Evolutionary conservation across 2,888 invertebrate species (phyloP), one percentile per base, ranked within the genome.

Genomic region (Dolichopus griseipennis): DNA sequence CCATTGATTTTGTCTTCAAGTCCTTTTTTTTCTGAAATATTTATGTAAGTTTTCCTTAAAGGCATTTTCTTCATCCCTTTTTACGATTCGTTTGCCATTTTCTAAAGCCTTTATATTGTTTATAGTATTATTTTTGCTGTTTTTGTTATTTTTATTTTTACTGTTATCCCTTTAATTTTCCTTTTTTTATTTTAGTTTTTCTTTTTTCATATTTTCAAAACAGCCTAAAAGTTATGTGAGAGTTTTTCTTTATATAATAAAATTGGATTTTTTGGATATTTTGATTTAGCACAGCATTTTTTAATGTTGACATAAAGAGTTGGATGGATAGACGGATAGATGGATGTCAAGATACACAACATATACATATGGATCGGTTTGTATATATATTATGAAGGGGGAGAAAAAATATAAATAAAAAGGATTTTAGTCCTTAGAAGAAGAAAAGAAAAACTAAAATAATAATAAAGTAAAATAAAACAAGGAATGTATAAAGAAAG

Each of bases 191-290:
- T 27, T 27, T 27, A 4, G 27, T 2, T 27, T 27, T 27, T 27
- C 8, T 7, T 41, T 18, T 52, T 52, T 52, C 8, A 18, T 52
- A 52, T 52, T 52, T 52, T 52, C 18, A 52, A 52, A 52, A 18
- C 52, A 52, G 52, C 52, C 52, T 52, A 52, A 52, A 52, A 52
- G 52, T 52, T 52, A 52, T 52, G 52, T 52, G 52, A 52, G 52
- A 52, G n/a, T 52, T 52, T 43, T 52, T 52, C 52, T 52, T 15
- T 52, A 52, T 52, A 52, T 52, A 52, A 52, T 52, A 52, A 52
- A 52, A 52, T 52, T 52, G 52, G 52, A 52, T 52, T 52, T 52
- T 52, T 52, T 52, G 52, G 52, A 52, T 52, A 52, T 52, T 52
- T 52, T 52, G 52, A 52, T 52, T 52, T 52, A 52, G 52, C 52